Percentiles rank a stretch among this genome's conserved stretches.
phyloP scores from a whole-genome alignment of 2,888 invertebrate genomes.

The Sialis fuliginosa region DNA sequence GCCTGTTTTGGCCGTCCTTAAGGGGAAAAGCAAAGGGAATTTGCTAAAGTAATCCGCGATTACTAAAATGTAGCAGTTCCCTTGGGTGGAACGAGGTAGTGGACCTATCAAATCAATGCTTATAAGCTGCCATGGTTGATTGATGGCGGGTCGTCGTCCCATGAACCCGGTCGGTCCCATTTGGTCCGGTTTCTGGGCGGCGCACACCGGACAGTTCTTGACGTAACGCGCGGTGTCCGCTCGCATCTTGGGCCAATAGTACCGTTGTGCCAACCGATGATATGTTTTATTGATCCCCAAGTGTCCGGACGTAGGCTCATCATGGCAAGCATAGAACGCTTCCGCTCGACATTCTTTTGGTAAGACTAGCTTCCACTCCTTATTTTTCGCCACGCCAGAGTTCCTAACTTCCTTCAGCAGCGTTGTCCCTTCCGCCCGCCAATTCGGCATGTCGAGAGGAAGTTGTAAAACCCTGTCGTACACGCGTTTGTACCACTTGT shows the following conservation, averaged over 20 bases:
- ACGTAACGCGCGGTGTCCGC: constrained; percentile 9
- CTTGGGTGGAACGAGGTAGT: constrained; percentile 5
- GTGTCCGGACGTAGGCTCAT: constrained; percentile 9
- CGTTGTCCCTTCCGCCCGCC: constrained; percentile 5
- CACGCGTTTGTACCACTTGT: not conserved
- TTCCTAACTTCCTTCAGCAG: not conserved
- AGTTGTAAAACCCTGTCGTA: not conserved
- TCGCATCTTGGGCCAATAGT: constrained; percentile 13
- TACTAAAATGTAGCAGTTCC: constrained; percentile 10
- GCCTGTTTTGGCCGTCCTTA: no score
- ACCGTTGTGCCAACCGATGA: constrained; percentile 5
- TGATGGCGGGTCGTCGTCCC: not conserved
- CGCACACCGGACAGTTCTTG: constrained; percentile 6
- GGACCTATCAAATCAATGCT: constrained; percentile 11
- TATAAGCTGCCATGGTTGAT: constrained; percentile 10
- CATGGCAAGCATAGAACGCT: constrained; percentile 6
- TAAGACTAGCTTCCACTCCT: constrained; percentile 9
- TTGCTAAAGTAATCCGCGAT: constrained; percentile 8
- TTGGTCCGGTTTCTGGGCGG: not conserved
- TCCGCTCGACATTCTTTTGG: not conserved
- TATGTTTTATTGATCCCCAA: constrained; percentile 10
- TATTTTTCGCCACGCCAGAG: not conserved
- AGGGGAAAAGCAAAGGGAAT: no score
- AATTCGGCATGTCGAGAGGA: constrained; percentile 1
- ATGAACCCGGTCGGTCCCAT: not conserved